phyloP scores from a whole-genome alignment of 2,113 vertebrate species.

The Centropus unirufus region DNA sequence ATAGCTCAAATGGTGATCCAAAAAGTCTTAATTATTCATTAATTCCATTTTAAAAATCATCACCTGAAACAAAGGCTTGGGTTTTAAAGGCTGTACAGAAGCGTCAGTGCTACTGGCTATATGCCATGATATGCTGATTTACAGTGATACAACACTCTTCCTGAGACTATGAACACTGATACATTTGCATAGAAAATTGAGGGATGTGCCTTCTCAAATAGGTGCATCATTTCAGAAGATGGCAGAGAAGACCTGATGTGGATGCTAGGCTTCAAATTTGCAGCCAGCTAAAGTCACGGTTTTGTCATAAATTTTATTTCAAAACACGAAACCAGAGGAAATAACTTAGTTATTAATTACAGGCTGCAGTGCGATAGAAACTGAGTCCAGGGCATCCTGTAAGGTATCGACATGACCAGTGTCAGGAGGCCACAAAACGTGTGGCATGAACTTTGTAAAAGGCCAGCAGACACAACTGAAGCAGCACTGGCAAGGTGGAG shows the following conservation, averaged over 20 bases:
- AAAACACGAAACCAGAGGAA: not conserved
- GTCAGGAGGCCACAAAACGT: not conserved
- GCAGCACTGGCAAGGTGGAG: not conserved
- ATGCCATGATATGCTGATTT: not conserved
- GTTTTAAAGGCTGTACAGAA: not conserved
- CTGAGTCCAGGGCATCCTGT: not conserved
- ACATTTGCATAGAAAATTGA: not conserved
- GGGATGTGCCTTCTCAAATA: not conserved
- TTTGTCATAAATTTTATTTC: not conserved
- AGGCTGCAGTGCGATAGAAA: accelerated
- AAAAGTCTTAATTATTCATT: not conserved
- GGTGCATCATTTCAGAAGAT: not conserved
- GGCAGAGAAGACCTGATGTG: not conserved
- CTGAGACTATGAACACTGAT: accelerated
- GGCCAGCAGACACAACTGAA: not conserved
- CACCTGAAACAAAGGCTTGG: not conserved
- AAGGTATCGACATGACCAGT: not conserved
- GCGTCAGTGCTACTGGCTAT: not conserved
- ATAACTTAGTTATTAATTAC: not conserved
- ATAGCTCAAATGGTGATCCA: not conserved
- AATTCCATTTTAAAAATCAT: not conserved
- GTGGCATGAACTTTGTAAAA: not conserved
- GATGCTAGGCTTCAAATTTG: not conserved
- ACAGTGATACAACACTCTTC: accelerated
- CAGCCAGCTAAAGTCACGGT: not conserved